Conservation (phyloP, 2,797 vertebrate genomes). For the Helarctos malayanus region DNA sequence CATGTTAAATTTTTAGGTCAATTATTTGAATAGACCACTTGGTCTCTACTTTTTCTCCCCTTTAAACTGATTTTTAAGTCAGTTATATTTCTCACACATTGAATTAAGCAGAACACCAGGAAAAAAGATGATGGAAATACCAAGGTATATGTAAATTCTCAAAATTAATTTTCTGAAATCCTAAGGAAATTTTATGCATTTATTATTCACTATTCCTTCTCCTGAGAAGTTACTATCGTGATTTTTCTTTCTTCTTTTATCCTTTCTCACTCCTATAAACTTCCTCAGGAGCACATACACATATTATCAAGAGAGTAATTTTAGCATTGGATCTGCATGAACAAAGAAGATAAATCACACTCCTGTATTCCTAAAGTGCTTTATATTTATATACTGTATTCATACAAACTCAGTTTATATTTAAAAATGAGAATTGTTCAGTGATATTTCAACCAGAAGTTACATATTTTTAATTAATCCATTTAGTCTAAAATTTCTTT, state of each 20-base stretch:
- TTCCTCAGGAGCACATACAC: not conserved
- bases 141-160: slow-evolving; percentile 44
- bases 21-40: not conserved
- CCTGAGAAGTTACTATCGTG: not conserved
- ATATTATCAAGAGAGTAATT: not conserved
- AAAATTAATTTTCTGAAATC: slow-evolving; percentile 45
- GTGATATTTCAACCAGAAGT: not conserved
- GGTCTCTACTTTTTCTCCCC: not conserved
- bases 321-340: not conserved
- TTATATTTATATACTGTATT: not conserved
- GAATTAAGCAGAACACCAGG: slow-evolving; percentile 56
- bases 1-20: slow-evolving; percentile 22
- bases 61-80: slow-evolving; percentile 34
- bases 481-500: slow-evolving; percentile 67
- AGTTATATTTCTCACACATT: not conserved
- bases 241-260: slow-evolving; percentile 10
- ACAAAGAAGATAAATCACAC: not conserved
- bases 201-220: not conserved
- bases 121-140: slow-evolving; percentile 3
- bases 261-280: not conserved
- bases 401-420: not conserved
- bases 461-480: slow-evolving; percentile 5
- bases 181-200: not conserved
- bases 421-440: slow-evolving; percentile 24
- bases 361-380: slow-evolving; percentile 28